phyloP scores from a whole-genome alignment of 2,113 vertebrate species.

The Sus scrofa region DNA sequence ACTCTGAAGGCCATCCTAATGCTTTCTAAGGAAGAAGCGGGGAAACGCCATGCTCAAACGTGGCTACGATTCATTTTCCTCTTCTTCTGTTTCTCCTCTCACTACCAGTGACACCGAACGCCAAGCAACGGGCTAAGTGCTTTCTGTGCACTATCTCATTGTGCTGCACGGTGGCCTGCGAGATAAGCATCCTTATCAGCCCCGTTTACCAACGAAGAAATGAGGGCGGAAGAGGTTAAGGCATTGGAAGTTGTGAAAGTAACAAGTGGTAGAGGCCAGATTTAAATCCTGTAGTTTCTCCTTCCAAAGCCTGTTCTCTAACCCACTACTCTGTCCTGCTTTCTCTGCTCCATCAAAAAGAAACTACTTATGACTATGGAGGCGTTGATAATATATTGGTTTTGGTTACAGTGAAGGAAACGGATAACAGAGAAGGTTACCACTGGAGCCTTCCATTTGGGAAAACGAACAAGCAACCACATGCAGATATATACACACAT shows the following conservation, averaged over 20 bases:
- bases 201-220: background rate
- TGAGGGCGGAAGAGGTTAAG: background rate
- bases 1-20: slow-evolving; percentile 10
- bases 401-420: slow-evolving; percentile 25
- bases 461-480: background rate
- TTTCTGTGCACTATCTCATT: background rate
- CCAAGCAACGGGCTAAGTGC: no score
- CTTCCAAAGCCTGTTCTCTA: background rate
- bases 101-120: background rate
- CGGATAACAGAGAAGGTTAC: background rate
- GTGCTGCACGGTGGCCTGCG: accelerated
- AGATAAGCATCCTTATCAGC: background rate
- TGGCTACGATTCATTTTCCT: background rate
- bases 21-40: background rate
- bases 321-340: background rate
- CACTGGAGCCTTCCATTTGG: background rate
- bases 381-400: background rate
- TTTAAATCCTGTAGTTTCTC: background rate
- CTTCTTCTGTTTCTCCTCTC: background rate
- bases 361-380: background rate
- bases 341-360: background rate
- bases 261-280: background rate
- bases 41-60: background rate
- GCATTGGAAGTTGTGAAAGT: background rate
- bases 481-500: background rate